phyloP scores from a whole-genome alignment of 2,113 vertebrate species.

The Cettia cetti region DNA sequence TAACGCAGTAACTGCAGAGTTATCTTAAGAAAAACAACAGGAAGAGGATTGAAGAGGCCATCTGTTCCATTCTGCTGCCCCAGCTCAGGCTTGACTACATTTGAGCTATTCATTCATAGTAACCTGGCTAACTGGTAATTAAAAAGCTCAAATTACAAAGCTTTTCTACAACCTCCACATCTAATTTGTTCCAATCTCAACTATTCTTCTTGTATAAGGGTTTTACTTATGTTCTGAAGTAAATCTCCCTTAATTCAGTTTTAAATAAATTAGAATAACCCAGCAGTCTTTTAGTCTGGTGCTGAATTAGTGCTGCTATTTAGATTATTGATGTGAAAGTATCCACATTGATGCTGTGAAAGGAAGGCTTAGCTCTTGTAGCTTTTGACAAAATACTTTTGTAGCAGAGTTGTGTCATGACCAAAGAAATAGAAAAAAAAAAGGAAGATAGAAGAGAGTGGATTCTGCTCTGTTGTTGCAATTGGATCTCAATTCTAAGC shows the following conservation, averaged over 20 bases:
- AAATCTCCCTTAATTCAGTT: constrained; percentile 10
- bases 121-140: not conserved
- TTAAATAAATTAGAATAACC: not conserved
- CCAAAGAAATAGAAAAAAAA: not conserved
- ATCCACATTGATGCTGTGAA: not conserved
- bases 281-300: not conserved
- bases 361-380: not conserved
- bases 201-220: not conserved
- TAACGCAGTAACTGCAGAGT: not conserved
- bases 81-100: not conserved
- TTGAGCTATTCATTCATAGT: not conserved
- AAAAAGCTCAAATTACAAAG: not conserved
- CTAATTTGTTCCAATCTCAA: not conserved
- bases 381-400: not conserved
- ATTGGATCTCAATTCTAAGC: not conserved
- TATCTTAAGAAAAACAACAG: not conserved
- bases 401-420: not conserved
- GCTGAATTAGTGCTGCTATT: not conserved
- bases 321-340: not conserved
- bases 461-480: not conserved
- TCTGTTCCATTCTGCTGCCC: not conserved
- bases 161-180: not conserved
- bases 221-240: not conserved
- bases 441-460: not conserved
- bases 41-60: not conserved